Percentiles rank a stretch among this genome's conserved stretches.
phyloP scores from a whole-genome alignment of 1,140 invertebrate genomes.

The Drosophila virilis region DNA sequence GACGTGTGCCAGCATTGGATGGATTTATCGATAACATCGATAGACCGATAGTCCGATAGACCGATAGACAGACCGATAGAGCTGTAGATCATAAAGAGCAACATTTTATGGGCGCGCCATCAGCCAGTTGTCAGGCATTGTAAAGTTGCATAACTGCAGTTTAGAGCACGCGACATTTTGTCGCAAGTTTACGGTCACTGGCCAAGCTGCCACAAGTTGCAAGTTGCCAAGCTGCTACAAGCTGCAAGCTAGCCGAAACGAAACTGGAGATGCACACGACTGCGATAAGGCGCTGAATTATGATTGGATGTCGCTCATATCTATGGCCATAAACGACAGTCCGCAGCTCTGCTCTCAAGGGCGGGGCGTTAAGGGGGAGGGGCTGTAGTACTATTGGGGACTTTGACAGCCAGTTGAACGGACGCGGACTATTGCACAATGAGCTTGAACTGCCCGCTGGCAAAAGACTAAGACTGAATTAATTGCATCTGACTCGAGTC shows the following conservation, averaged over 20 bases:
- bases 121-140: conserved; percentile 74
- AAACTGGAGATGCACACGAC: conserved; percentile 67
- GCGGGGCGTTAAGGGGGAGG: neutral
- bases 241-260: conserved; percentile 28
- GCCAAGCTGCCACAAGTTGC: conserved; percentile 13
- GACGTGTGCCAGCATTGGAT: neutral
- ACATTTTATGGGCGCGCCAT: conserved; percentile 62
- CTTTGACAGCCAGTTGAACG: conserved; percentile 4
- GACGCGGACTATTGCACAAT: neutral
- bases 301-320: conserved; percentile 70
- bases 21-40: too few species aligned
- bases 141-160: conserved; percentile 82
- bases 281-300: conserved; percentile 74
- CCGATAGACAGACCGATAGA: conserved; percentile 2
- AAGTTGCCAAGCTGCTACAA: neutral
- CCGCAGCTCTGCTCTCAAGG: too few species aligned
- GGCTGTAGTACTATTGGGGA: neutral
- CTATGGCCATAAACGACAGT: conserved; percentile 26
- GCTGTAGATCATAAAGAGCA: conserved; percentile 62
- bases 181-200: conserved; percentile 76
- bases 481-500: conserved; percentile 4
- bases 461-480: neutral
- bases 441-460: too few species aligned
- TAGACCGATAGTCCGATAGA: neutral
- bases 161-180: conserved; percentile 82